Conservation (phyloP, 2,113 vertebrate species). For the Upupa epops region DNA sequence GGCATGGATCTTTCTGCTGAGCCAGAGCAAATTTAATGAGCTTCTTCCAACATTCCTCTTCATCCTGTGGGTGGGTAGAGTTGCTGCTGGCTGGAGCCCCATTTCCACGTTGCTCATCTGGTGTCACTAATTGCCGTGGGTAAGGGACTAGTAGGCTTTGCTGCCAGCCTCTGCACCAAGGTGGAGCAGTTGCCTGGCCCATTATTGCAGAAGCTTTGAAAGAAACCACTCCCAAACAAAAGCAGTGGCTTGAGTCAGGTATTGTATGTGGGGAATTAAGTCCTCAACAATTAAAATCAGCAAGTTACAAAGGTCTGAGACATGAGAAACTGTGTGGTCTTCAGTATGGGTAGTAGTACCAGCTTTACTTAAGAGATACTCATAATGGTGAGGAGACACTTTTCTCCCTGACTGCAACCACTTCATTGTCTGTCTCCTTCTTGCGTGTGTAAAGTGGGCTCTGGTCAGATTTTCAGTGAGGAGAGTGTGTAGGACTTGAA, state of each 20-base stretch:
- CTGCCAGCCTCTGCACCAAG: neutral
- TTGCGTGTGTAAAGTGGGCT: neutral
- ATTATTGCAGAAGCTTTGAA: neutral
- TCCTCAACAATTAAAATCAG: neutral
- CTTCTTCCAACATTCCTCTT: slow-evolving; percentile 37
- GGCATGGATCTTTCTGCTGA: slow-evolving; percentile 39
- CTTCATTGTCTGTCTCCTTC: neutral
- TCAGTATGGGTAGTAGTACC: neutral
- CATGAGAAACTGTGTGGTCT: neutral
- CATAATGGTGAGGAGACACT: neutral
- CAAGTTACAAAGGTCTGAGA: neutral
- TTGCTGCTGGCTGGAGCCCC: slow-evolving; percentile 37
- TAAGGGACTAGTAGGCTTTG: neutral
- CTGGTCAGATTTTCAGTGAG: neutral
- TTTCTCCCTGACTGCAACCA: neutral
- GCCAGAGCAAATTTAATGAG: slow-evolving; percentile 55
- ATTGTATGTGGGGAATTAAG: neutral
- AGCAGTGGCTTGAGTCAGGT: neutral
- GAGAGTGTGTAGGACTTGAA: neutral
- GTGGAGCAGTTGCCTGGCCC: neutral
- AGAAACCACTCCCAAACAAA: neutral
- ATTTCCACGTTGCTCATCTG: slow-evolving; percentile 4
- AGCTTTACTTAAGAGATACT: too few species aligned
- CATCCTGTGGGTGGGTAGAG: slow-evolving; percentile 1
- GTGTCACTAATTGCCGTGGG: slow-evolving; percentile 16